Evolutionary conservation across 2,113 vertebrate species (phyloP).

Genomic region (Nipponia nippon): DNA sequence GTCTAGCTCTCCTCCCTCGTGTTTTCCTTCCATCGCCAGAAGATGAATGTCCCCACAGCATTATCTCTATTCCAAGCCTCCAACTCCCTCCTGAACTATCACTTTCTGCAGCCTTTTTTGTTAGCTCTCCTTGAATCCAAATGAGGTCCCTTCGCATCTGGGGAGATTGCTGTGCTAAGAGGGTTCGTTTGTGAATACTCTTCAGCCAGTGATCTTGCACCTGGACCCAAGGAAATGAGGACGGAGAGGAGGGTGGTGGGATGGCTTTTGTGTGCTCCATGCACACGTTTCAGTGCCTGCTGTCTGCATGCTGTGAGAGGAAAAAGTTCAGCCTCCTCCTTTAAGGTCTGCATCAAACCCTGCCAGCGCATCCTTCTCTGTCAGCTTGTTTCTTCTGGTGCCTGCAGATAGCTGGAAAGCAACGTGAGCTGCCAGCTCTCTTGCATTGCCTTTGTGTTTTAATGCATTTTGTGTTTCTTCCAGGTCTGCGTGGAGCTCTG

Average conservation of each 20-base stretch:
- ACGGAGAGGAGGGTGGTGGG: background rate
- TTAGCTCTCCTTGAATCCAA: background rate
- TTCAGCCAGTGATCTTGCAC: background rate
- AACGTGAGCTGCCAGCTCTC: background rate
- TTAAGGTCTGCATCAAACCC: background rate
- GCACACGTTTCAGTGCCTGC: rapidly evolving
- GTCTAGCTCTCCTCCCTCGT: background rate
- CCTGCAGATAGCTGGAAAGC: slow-evolving; percentile 19
- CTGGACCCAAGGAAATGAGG: background rate
- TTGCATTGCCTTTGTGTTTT: background rate
- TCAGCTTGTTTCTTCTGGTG: slow-evolving; percentile 7
- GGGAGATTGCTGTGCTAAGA: background rate
- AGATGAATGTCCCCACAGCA: background rate
- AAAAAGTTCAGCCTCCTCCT: background rate
- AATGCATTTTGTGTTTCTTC: background rate
- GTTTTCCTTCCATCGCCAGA: background rate
- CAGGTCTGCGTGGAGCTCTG: background rate
- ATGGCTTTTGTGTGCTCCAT: background rate
- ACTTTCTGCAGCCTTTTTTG: background rate
- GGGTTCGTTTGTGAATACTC: rapidly evolving
- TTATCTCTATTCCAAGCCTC: background rate
- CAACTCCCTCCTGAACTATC: background rate
- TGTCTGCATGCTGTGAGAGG: background rate
- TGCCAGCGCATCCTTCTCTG: background rate
- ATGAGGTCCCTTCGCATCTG: background rate